Evolutionary conservation across 2,888 invertebrate species (phyloP).

Genomic region (Drosophila antonietae): DNA sequence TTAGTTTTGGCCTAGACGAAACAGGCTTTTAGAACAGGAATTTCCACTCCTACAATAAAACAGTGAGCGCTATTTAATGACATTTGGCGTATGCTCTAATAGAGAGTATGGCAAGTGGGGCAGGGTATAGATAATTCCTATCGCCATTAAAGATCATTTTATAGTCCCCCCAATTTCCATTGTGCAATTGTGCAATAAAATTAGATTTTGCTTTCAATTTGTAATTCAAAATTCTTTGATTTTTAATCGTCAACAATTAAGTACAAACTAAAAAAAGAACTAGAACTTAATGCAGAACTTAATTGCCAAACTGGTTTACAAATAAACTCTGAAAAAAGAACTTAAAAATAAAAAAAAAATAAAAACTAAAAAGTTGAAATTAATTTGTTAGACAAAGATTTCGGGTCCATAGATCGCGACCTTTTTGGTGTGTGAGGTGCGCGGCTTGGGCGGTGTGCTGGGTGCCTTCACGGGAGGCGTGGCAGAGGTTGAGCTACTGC

Average conservation of each 20-base stretch:
- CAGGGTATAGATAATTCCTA: background rate
- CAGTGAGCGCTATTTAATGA: slow-evolving; percentile 33
- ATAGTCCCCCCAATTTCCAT: slow-evolving; percentile 5
- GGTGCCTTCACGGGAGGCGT: slow-evolving; percentile 38
- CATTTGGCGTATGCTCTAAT: slow-evolving; percentile 38
- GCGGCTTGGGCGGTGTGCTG: slow-evolving; percentile 63
- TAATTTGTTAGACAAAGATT: slow-evolving; percentile 55
- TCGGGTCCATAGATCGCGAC: slow-evolving; percentile 58
- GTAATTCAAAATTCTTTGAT: slow-evolving; percentile 55
- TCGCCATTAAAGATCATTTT: background rate
- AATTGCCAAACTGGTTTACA: background rate
- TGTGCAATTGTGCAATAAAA: background rate
- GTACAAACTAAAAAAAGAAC: slow-evolving; percentile 20
- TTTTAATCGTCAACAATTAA: slow-evolving; percentile 80
- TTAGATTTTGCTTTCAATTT: background rate
- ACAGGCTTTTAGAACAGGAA: slow-evolving; percentile 82
- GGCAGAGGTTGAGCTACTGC: background rate
- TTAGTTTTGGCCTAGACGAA: slow-evolving; percentile 42
- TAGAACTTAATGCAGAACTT: slow-evolving; percentile 9
- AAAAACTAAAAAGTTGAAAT: background rate
- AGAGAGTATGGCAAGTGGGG: background rate
- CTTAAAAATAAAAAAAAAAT: background rate
- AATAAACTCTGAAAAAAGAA: background rate
- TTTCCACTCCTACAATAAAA: slow-evolving; percentile 83
- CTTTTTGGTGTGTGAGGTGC: slow-evolving; percentile 17